Evolutionary conservation across 2,797 vertebrate species (phyloP).

Genomic region (Echeneis naucrates): DNA sequence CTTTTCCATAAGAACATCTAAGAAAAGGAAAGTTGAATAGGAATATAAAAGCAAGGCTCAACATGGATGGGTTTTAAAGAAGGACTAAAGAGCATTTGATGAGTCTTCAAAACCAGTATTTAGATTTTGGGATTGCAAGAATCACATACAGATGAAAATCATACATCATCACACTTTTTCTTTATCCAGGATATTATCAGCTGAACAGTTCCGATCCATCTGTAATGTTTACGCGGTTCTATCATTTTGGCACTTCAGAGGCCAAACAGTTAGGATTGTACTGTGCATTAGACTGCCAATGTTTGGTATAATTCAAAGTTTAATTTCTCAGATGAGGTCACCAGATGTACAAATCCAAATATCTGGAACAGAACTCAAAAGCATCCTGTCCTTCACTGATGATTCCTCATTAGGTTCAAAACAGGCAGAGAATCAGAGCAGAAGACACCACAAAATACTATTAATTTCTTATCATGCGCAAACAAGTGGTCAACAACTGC

Average conservation of each 20-base stretch:
- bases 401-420: constrained; percentile 48
- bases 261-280: background rate
- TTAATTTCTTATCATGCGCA: constrained; percentile 33
- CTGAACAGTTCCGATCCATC: background rate
- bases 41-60: constrained; percentile 6
- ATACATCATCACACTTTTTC: background rate
- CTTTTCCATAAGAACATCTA: constrained; percentile 11
- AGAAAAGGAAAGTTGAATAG: constrained; percentile 15
- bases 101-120: background rate
- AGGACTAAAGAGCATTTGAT: background rate
- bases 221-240: no score
- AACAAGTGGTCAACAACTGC: constrained; percentile 7
- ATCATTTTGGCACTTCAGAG: background rate
- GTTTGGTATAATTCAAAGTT: constrained; percentile 4
- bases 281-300: background rate
- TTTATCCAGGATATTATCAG: background rate
- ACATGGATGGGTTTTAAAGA: background rate
- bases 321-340: constrained; percentile 31
- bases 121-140: constrained; percentile 4
- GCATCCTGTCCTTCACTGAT: constrained; percentile 15
- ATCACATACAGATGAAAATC: constrained; percentile 3
- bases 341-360: constrained; percentile 16
- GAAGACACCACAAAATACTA: constrained; percentile 19
- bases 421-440: constrained; percentile 37
- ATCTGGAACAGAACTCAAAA: constrained; percentile 27